Evolutionary conservation across 2,888 invertebrate species (phyloP), one percentile per base, ranked within the genome.

Genomic region (Cryptosula pallasiana): DNA sequence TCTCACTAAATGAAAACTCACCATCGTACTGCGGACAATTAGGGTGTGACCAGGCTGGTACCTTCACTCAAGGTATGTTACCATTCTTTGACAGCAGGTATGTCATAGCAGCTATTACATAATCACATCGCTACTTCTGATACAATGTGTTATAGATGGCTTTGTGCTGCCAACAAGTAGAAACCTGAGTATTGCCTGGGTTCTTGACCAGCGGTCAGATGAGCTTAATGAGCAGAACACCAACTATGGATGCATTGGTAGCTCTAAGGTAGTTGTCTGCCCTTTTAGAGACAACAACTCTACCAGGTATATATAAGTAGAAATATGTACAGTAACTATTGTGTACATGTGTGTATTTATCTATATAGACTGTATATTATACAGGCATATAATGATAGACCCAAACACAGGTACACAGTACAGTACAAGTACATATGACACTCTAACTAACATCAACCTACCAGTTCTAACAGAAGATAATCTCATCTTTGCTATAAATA

Each of bases 261-360:
- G 57, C 23, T 57, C 57, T n/a, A 57, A 57, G 57, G 23, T 57
- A 25, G n/a, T 57, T 57, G 57, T 23, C 57, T 57, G 57, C 25
- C 57, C 57, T 13, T 25, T 13, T 20, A 5, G 45, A 45, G 45
- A 45, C 5, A 45, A 45, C 45, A 45, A 13, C 9, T 45, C 45
- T 45, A 45, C 45, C n/a, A n/a, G n/a, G n/a, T n/a, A n/a, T n/a
- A n/a, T n/a, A n/a, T n/a, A n/a, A n/a, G n/a, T n/a, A n/a, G n/a
- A n/a, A n/a, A n/a, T n/a, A n/a, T n/a, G n/a, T n/a, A n/a, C n/a
- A n/a, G n/a, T n/a, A n/a, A n/a, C n/a, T n/a, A n/a, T n/a, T n/a
- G n/a, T n/a, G n/a, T n/a, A n/a, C n/a, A n/a, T n/a, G n/a, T n/a
- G n/a, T n/a, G 9, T 20, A 45, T 20, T 45, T 20, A 45, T 45